Percentiles rank a stretch among this genome's conserved stretches.
Conservation (phyloP, 2,888 invertebrate species). For the Craniophora ligustri region DNA sequence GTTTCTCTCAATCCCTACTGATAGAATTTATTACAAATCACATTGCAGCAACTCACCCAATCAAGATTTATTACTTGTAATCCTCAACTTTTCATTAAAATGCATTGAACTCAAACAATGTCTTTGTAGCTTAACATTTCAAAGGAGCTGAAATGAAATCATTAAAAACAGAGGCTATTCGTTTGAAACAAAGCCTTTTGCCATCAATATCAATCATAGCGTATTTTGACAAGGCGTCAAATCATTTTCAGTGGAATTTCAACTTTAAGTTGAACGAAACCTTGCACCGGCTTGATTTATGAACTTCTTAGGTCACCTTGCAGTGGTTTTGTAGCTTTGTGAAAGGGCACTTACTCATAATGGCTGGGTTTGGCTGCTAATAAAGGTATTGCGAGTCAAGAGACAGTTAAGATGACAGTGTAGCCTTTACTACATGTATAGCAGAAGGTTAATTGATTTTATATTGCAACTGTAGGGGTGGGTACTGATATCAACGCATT, state of each 20-base stretch:
- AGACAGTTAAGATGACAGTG: not conserved
- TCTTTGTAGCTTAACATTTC: slow-evolving; percentile 29
- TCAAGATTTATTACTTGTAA: slow-evolving; percentile 13
- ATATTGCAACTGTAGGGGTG: no score
- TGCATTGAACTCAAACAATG: slow-evolving; percentile 40
- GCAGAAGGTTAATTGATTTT: no score
- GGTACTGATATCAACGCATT: no score
- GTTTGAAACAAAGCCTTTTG: slow-evolving; percentile 37
- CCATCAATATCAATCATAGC: slow-evolving; percentile 47
- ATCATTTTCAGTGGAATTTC: slow-evolving; percentile 32
- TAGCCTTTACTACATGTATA: not conserved
- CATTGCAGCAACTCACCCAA: slow-evolving; percentile 19
- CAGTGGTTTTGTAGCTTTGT: slow-evolving; percentile 15
- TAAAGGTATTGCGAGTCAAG: slow-evolving; percentile 19
- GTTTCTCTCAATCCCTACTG: not conserved
- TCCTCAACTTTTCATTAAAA: slow-evolving; percentile 37
- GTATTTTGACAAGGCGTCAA: slow-evolving; percentile 47
- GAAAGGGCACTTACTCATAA: slow-evolving; percentile 32
- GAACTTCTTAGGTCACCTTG: slow-evolving; percentile 44
- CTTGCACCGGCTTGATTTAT: slow-evolving; percentile 49
- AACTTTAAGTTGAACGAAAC: slow-evolving; percentile 15
- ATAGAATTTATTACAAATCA: slow-evolving; percentile 11
- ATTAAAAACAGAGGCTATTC: slow-evolving; percentile 45
- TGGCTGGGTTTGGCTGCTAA: slow-evolving; percentile 37
- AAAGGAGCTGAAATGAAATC: slow-evolving; percentile 37